Base-by-base conservation (phyloP, 2,888 invertebrate species). In the Abrostola tripartita region DNA sequence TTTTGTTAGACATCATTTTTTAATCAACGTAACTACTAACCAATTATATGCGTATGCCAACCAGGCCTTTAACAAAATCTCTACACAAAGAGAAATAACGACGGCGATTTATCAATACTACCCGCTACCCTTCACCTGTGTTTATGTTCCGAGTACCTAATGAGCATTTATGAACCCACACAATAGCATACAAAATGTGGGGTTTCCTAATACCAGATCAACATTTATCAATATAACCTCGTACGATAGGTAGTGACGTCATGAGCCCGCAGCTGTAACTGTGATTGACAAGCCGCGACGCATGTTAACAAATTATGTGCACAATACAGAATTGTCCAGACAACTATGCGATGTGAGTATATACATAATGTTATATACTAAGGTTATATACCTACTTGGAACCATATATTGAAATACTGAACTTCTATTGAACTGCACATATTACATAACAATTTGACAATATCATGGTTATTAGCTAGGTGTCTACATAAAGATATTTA, bases 61-160 rank as follows among this genome's bases (percentile, higher is more conserved):
- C 9, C 50, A 36, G 35, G 11, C 50, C 36, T 50, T 36, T 50
- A 11, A 40, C 35, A 35, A 35, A 35, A 36, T 35, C 24, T 24
- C 24, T 47, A 7, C 35, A 36, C 50, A 24, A n/a, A 51, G 37
- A 36, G 37, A 65, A 53, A 59, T 40, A 53, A 56, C 11, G 56
- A 24, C 52, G 56, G 12, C 38, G 36, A 65, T 52, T 52, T 50
- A 60, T 57, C 49, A 57, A 35, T 37, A 12, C 24, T 51, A 36
- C 12, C 40, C 42, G 53, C 63, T 51, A 52, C 9, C 24, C 54
- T 56, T 68, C 62, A 68, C 44, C 42, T 54, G 10, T 41, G 44
- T 69, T 74, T 60, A 61, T 64, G 52, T 52, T 55, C 52, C 65
- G 55, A 59, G 44, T 52, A 38, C 49, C 11, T 70, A 74, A 72